These are phyloP conservation scores for Zoanthus sansibaricus DNA, from an alignment of 92 coral and sea anemone species.

Conservation along the genomic window DNA sequence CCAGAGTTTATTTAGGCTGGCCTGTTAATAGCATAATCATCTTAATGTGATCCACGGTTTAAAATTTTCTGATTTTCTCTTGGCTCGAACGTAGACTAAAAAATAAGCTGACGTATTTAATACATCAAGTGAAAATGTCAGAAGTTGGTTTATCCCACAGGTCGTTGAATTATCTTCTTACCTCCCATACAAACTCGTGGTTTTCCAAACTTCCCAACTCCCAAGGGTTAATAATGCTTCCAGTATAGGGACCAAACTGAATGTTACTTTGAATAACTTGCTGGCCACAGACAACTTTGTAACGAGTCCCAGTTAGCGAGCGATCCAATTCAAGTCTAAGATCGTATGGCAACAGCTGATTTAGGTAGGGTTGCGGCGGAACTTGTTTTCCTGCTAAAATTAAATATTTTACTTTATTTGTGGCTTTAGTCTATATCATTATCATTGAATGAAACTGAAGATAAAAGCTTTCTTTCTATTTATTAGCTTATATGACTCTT, in stretches of 20 bases:
- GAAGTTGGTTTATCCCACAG: no score
- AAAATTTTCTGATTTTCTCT: no score
- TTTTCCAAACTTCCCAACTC: slow-evolving; percentile 52
- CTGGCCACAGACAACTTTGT: slow-evolving; percentile 87
- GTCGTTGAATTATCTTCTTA: not conserved
- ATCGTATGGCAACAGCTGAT: slow-evolving; percentile 58
- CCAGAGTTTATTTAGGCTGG: no score
- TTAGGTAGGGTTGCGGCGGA: not conserved
- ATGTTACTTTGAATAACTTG: slow-evolving; percentile 78
- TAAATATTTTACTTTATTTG: not conserved
- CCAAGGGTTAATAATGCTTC: slow-evolving; percentile 54
- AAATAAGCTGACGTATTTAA: no score
- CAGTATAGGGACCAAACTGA: slow-evolving; percentile 93
- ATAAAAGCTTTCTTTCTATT: not conserved
- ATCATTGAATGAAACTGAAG: no score
- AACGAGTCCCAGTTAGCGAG: slow-evolving; percentile 58
- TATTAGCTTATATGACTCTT: no score
- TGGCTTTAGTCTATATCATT: no score
- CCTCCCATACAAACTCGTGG: slow-evolving; percentile 85
- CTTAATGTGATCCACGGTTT: no score
- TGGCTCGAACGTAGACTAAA: no score
- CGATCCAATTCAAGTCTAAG: slow-evolving; percentile 42
- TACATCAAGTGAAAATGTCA: no score
- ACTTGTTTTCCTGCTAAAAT: not conserved
- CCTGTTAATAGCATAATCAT: no score